Percentiles rank a stretch among this genome's conserved stretches.
Evolutionary conservation across 2,113 vertebrate genomes (phyloP).

Genomic region (Acrocephalus arundinaceus): DNA sequence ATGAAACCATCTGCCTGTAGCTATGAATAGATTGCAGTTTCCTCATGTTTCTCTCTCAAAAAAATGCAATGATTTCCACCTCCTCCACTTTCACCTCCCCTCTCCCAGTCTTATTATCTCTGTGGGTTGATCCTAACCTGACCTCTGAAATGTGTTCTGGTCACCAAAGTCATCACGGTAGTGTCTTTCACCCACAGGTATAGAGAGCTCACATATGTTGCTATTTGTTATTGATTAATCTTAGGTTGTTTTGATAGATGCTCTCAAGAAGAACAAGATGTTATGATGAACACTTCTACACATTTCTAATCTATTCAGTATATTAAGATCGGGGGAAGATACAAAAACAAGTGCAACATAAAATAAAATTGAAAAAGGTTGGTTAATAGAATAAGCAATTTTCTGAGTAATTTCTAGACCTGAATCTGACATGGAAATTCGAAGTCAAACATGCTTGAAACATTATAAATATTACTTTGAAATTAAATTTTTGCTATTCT

Average conservation of each 20-base stretch:
- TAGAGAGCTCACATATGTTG: not conserved
- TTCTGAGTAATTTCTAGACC: conserved; percentile 9
- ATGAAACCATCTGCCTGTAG: conserved; percentile 36
- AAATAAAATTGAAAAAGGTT: not conserved
- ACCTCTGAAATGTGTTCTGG: not conserved
- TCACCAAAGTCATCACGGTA: not conserved
- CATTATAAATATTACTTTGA: not conserved
- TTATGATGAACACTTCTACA: not conserved
- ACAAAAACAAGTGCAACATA: not conserved
- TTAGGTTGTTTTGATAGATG: not conserved
- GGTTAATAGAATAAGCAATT: not conserved
- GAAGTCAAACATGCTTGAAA: not conserved
- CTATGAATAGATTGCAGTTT: conserved; percentile 39
- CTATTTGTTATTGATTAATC: not conserved
- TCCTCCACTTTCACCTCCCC: not conserved
- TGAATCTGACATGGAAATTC: not conserved
- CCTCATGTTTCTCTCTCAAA: not conserved
- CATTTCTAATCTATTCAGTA: not conserved
- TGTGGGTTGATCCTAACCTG: not conserved
- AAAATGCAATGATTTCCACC: not conserved
- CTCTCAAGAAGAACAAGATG: not conserved
- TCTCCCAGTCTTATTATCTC: not conserved
- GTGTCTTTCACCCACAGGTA: not conserved
- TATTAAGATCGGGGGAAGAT: not conserved
- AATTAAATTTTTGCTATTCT: not conserved